These are phyloP conservation scores for Xestia ashworthii DNA, from an alignment of 2,888 invertebrate species.

Conservation along the genomic window DNA sequence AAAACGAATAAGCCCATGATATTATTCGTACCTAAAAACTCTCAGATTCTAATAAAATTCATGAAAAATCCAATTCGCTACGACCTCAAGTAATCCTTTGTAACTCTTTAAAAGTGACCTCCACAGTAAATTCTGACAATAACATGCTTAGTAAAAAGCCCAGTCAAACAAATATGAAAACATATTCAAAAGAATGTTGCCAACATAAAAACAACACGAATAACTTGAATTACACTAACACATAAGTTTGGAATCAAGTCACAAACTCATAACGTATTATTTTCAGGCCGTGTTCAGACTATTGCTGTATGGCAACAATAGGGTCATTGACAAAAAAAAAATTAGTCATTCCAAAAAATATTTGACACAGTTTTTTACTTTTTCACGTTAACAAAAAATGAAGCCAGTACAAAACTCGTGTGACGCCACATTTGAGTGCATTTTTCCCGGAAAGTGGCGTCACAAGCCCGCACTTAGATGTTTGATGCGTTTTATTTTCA, in stretches of 20 bases:
- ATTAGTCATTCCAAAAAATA: too few species aligned
- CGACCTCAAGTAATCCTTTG: neutral
- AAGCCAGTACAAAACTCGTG: too few species aligned
- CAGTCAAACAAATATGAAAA: constrained; percentile 36
- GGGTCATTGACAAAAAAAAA: too few species aligned
- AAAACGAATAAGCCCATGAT: neutral
- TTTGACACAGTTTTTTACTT: too few species aligned
- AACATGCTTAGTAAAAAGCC: constrained; percentile 19
- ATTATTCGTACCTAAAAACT: neutral
- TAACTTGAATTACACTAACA: constrained; percentile 41
- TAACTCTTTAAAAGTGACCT: constrained; percentile 24
- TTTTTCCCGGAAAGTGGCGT: too few species aligned
- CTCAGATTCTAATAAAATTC: neutral
- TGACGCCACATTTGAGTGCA: too few species aligned
- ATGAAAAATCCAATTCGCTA: neutral
- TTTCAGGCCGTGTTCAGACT: constrained; percentile 20
- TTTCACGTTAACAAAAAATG: too few species aligned
- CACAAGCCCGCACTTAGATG: too few species aligned
- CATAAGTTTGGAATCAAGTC: constrained; percentile 38
- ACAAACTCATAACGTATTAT: constrained; percentile 26
- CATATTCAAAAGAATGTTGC: constrained; percentile 18
- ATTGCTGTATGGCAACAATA: neutral
- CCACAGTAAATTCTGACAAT: constrained; percentile 2
- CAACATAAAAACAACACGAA: constrained; percentile 42
- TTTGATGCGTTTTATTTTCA: too few species aligned